These are phyloP conservation scores for Acanthornis magna DNA, from an alignment of 2,797 vertebrate genomes.

Conservation along the genomic window DNA sequence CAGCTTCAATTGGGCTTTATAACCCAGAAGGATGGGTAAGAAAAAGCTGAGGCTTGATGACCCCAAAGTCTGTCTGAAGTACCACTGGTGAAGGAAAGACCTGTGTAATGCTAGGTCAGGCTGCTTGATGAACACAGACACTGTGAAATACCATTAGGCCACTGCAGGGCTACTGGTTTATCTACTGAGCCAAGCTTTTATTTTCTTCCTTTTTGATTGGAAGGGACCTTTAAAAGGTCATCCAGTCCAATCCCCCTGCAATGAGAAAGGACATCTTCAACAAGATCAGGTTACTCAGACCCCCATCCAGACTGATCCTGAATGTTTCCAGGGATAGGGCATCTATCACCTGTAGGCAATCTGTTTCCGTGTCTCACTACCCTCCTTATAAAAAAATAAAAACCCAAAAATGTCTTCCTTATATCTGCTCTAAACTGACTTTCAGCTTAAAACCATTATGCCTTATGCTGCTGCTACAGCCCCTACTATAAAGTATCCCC, in stretches of 20 bases:
- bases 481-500: background rate
- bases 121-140: background rate
- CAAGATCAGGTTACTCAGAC: background rate
- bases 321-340: background rate
- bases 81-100: background rate
- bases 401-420: background rate
- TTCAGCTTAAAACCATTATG: background rate
- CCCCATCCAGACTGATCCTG: background rate
- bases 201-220: background rate
- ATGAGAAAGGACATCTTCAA: background rate
- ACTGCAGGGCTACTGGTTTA: background rate
- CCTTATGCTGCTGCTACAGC: background rate
- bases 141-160: background rate
- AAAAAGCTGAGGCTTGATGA: background rate
- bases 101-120: background rate
- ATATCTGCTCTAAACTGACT: background rate
- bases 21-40: background rate
- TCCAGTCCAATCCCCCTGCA: background rate
- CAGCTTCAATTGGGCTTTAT: background rate
- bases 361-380: background rate
- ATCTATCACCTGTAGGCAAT: background rate
- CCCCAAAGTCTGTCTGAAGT: background rate
- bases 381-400: too few relatives aligned
- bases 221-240: background rate
- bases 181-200: background rate